A percentile compares a stretch with the other conserved stretches of the same genome.
Evolutionary conservation across 1,140 invertebrate species (phyloP).

Genomic region (Euwallacea fornicatus): DNA sequence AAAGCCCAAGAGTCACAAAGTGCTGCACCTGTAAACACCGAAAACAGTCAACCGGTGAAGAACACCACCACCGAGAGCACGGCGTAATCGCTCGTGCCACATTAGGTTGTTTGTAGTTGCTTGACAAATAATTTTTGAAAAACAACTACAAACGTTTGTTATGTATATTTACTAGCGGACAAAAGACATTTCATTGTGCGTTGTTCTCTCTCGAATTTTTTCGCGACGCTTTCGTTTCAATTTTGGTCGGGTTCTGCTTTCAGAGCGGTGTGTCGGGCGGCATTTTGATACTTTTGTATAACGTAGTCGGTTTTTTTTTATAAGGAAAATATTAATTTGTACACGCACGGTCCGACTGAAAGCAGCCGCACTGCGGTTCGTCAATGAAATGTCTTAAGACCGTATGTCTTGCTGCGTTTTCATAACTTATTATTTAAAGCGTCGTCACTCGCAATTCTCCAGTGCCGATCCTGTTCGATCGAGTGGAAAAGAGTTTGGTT

Average conservation of each 20-base stretch:
- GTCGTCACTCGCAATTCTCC: conserved; percentile 37
- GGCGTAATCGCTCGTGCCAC: conserved; percentile 55
- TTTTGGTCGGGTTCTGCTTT: conserved; percentile 27
- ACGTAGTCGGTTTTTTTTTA: conserved; percentile 45
- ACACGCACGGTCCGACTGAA: conserved; percentile 42
- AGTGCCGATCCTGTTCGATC: conserved; percentile 39
- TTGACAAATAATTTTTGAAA: conserved; percentile 44
- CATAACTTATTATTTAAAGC: conserved; percentile 51
- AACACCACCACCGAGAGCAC: conserved; percentile 61
- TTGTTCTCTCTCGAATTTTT: background rate
- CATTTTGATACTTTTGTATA: conserved; percentile 53
- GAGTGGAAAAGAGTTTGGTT: conserved; percentile 46
- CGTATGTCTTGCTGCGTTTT: conserved; percentile 54
- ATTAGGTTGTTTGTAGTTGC: conserved; percentile 8
- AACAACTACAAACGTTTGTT: conserved; percentile 52
- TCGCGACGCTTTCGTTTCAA: background rate
- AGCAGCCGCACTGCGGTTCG: conserved; percentile 37
- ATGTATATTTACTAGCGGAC: conserved; percentile 47
- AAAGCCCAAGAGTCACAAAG: conserved; percentile 43
- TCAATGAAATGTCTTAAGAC: conserved; percentile 53
- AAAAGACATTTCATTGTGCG: conserved; percentile 53
- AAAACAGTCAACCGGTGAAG: conserved; percentile 59
- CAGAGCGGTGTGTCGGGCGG: conserved; percentile 23
- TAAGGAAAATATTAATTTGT: conserved; percentile 45
- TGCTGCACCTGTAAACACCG: conserved; percentile 47